These are phyloP conservation scores for Gnatocerus cornutus DNA, from an alignment of 2,888 invertebrate genomes.

Conservation along the genomic window DNA sequence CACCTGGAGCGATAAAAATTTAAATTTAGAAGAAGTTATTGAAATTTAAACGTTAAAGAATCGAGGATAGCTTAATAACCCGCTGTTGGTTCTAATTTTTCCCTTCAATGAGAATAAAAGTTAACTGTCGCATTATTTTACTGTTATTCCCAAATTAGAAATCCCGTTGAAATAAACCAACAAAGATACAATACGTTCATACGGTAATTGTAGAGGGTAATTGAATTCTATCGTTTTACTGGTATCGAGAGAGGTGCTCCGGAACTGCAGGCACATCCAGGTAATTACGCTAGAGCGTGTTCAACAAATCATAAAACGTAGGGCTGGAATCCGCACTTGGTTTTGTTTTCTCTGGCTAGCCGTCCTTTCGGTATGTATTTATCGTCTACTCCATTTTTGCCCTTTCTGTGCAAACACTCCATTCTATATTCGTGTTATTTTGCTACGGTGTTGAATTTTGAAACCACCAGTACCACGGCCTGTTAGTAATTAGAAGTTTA, in stretches of 20 bases:
- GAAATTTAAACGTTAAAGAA: constrained; percentile 30
- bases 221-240: constrained; percentile 40
- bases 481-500: constrained; percentile 21
- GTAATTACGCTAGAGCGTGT: constrained; percentile 35
- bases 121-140: constrained; percentile 16
- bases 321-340: constrained; percentile 21
- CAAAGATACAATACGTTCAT: constrained; percentile 32
- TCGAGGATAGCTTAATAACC: too few relatives aligned
- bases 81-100: constrained; percentile 5
- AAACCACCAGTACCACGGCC: neutral
- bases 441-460: constrained; percentile 30
- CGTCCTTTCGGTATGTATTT: constrained; percentile 26
- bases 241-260: constrained; percentile 41
- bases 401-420: constrained; percentile 27
- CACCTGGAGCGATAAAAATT: constrained; percentile 35
- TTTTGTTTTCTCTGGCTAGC: constrained; percentile 15
- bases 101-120: constrained; percentile 11
- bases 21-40: constrained; percentile 38
- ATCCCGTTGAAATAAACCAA: constrained; percentile 27
- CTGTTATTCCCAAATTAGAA: constrained; percentile 25
- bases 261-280: constrained; percentile 41
- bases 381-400: constrained; percentile 33
- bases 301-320: constrained; percentile 46
- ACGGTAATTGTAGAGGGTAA: constrained; percentile 42
- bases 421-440: constrained; percentile 28